Conservation (phyloP, 1,140 invertebrate species). For the Augochlora pura region DNA sequence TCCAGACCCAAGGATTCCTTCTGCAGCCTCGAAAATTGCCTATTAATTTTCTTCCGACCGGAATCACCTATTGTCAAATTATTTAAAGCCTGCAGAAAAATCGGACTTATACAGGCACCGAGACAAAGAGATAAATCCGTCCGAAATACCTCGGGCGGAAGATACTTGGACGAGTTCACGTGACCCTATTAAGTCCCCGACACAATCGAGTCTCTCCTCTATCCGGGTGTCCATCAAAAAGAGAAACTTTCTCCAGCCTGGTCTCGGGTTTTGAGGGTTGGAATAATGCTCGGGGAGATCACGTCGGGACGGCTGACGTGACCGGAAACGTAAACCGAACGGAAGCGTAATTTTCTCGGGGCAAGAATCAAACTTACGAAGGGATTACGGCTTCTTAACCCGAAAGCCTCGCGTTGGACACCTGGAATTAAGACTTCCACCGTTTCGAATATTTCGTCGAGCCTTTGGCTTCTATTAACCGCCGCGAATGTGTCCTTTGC, state of each 20-base stretch:
- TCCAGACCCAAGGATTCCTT: too few relatives aligned
- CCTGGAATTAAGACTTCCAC: too few relatives aligned
- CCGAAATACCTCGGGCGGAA: background rate
- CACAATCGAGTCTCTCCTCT: background rate
- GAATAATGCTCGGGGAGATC: background rate
- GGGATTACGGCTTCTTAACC: too few relatives aligned
- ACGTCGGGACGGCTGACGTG: background rate
- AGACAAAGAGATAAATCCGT: background rate
- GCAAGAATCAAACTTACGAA: background rate
- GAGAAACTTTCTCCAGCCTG: background rate
- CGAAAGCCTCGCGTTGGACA: too few relatives aligned
- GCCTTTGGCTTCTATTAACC: too few relatives aligned
- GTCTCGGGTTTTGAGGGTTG: background rate
- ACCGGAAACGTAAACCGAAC: background rate
- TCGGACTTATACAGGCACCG: too few relatives aligned
- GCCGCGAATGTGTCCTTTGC: too few relatives aligned
- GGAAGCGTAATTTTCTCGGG: background rate
- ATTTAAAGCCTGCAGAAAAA: too few relatives aligned
- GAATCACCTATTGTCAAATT: too few relatives aligned
- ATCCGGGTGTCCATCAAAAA: background rate
- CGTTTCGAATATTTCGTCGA: too few relatives aligned
- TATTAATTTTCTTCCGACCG: too few relatives aligned
- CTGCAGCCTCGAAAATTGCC: too few relatives aligned
- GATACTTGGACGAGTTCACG: background rate
- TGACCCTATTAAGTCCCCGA: background rate